Percentiles rank a stretch among this genome's conserved stretches.
Conservation (phyloP, 2,888 invertebrate genomes). For the Drosophila parthenogenetica region DNA sequence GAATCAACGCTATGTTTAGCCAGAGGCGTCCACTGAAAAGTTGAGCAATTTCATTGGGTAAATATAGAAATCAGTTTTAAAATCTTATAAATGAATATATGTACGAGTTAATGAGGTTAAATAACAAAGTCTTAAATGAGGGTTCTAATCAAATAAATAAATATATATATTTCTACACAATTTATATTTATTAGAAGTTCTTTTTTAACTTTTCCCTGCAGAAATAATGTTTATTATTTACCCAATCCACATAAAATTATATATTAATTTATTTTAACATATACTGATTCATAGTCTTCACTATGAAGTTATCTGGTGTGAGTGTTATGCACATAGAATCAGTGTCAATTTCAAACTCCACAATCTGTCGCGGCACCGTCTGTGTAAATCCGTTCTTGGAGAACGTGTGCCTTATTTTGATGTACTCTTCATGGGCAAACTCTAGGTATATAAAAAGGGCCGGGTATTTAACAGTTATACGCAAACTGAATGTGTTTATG, state of each 20-base stretch:
- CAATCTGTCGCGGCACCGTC: constrained; percentile 75
- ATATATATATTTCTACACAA: no score
- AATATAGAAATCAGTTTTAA: constrained; percentile 33
- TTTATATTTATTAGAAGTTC: no score
- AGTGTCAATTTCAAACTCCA: constrained; percentile 75
- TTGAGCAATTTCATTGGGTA: constrained; percentile 41
- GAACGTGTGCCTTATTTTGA: constrained; percentile 67
- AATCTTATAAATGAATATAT: constrained; percentile 5
- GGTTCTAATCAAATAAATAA: no score
- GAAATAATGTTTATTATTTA: background rate
- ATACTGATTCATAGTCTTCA: constrained; percentile 81
- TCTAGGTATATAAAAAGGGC: constrained; percentile 83
- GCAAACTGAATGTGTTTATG: constrained; percentile 73
- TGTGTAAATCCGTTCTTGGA: constrained; percentile 84
- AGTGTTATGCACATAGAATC: constrained; percentile 65
- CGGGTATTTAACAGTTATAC: constrained; percentile 71
- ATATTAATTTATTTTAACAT: constrained; percentile 36
- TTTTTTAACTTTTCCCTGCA: no score
- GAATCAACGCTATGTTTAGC: constrained; percentile 22
- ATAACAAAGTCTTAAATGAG: no score
- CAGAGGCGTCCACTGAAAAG: constrained; percentile 33
- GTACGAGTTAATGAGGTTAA: no score
- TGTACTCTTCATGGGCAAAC: constrained; percentile 60
- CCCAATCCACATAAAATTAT: background rate
- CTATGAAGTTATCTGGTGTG: constrained; percentile 61